These are phyloP conservation scores for Drosophila fungiperda DNA, from an alignment of 2,888 invertebrate genomes.

Conservation along the genomic window DNA sequence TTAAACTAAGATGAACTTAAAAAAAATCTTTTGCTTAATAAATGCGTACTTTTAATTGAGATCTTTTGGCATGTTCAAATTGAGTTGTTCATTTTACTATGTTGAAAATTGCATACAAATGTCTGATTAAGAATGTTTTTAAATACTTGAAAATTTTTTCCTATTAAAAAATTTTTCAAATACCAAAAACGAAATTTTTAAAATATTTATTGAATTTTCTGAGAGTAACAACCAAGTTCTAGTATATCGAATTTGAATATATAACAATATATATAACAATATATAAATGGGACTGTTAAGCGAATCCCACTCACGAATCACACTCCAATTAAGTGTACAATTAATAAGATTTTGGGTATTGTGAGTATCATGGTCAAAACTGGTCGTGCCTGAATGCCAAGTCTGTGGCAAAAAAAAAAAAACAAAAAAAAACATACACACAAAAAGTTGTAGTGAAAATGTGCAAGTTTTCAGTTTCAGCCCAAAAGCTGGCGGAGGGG, in stretches of 20 bases:
- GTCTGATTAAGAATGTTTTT: neutral
- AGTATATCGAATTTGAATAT: neutral
- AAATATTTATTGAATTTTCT: neutral
- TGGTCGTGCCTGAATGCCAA: constrained; percentile 42
- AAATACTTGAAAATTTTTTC: too few relatives aligned
- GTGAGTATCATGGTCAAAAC: constrained; percentile 43
- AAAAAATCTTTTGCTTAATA: constrained; percentile 6
- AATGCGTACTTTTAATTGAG: neutral
- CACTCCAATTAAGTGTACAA: constrained; percentile 63
- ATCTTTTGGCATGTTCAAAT: neutral
- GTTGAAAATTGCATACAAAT: too few relatives aligned
- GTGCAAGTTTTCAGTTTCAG: constrained; percentile 45
- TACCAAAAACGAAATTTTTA: neutral
- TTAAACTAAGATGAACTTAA: neutral
- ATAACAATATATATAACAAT: neutral
- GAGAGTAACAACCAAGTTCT: neutral
- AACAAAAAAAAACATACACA: neutral
- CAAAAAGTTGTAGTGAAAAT: constrained; percentile 65
- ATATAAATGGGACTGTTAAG: neutral
- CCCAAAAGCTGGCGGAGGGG: constrained; percentile 20
- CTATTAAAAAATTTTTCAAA: neutral
- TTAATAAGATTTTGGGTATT: constrained; percentile 43
- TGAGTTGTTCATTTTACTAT: neutral
- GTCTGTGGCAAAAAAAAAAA: constrained; percentile 37
- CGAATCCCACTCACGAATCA: constrained; percentile 9